phyloP scores from a whole-genome alignment of 2,113 vertebrate genomes.

The Hippocampus mohnikei region DNA sequence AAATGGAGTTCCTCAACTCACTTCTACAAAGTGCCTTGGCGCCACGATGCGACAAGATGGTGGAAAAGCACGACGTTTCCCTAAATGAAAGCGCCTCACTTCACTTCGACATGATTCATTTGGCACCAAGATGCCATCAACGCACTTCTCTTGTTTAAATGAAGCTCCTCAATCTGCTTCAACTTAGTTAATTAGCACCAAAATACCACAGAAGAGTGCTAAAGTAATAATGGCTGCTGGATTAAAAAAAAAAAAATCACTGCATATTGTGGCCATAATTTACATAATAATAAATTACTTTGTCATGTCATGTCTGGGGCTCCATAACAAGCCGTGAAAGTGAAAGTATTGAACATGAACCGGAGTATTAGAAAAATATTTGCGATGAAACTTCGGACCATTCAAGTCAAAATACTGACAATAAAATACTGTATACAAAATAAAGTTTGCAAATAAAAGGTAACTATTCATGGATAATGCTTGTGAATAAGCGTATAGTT shows the following conservation, averaged over 20 bases:
- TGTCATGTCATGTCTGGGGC: background rate
- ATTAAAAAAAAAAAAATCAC: background rate
- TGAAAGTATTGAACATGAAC: background rate
- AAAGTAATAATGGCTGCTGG: too few species aligned
- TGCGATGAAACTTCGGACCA: conserved; percentile 29
- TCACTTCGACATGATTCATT: too few species aligned
- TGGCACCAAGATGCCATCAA: background rate
- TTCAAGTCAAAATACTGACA: conserved; percentile 56
- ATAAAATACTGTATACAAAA: conserved; percentile 62
- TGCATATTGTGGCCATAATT: background rate
- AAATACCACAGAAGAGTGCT: too few species aligned
- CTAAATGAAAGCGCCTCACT: too few species aligned
- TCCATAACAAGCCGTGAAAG: background rate
- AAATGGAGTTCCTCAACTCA: too few species aligned
- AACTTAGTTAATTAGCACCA: background rate
- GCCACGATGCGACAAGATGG: too few species aligned
- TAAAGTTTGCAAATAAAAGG: conserved; percentile 75
- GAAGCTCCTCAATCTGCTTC: background rate
- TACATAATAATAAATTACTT: background rate
- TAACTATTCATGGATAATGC: conserved; percentile 68
- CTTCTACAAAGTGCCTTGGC: too few species aligned
- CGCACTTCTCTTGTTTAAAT: background rate
- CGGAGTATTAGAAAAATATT: background rate
- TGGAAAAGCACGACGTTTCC: too few species aligned
- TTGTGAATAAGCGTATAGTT: conserved; percentile 72